Evolutionary conservation across 2,113 vertebrate genomes (phyloP).

Genomic region (Pelecanoides urinatrix): DNA sequence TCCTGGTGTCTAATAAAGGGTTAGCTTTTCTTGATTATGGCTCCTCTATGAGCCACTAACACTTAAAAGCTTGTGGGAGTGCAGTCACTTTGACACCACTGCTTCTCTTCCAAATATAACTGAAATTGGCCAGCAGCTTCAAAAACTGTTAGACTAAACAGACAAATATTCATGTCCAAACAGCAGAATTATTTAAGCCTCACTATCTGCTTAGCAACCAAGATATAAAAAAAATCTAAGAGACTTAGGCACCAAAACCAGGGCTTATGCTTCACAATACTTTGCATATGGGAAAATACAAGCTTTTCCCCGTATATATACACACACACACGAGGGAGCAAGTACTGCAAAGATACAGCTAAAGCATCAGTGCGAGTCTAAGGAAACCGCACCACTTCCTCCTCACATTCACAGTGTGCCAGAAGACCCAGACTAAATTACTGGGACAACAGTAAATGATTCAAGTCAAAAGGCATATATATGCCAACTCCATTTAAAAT

Average conservation of each 20-base stretch:
- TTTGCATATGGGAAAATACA: background rate
- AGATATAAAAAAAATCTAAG: background rate
- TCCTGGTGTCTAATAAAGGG: background rate
- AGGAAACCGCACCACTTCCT: background rate
- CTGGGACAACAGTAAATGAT: background rate
- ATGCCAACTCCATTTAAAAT: background rate
- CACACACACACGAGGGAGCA: background rate
- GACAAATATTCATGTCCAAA: background rate
- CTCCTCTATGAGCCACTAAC: background rate
- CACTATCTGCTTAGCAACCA: background rate
- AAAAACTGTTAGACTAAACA: background rate
- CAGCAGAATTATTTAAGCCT: background rate
- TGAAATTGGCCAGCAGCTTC: background rate
- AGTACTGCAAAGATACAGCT: background rate
- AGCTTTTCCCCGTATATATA: background rate
- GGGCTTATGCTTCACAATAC: background rate
- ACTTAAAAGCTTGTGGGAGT: background rate
- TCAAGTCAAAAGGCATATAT: background rate
- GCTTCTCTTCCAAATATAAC: background rate
- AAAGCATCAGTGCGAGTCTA: background rate
- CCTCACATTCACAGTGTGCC: background rate
- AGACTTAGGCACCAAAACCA: background rate
- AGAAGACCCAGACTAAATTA: background rate
- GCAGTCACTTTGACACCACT: background rate
- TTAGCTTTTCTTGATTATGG: background rate